Evolutionary conservation across 2,113 vertebrate species (phyloP).

Genomic region (Onychostruthus taczanowskii): DNA sequence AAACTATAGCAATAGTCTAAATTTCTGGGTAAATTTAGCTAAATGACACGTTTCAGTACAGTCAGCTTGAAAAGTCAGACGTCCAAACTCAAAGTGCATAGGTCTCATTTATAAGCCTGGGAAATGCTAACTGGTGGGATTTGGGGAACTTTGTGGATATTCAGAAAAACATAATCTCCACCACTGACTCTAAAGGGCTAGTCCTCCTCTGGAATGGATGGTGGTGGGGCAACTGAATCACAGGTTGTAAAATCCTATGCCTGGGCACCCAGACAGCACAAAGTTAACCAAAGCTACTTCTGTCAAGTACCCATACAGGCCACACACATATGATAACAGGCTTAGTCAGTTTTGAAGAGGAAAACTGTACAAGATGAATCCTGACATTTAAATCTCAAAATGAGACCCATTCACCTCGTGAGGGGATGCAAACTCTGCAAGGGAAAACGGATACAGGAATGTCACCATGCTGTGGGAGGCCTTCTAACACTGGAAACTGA

Average conservation of each 20-base stretch:
- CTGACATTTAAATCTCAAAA: conserved; percentile 28
- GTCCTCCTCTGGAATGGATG: neutral
- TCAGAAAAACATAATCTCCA: neutral
- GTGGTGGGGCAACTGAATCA: neutral
- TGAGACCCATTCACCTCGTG: neutral
- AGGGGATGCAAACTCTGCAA: neutral
- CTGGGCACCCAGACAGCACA: neutral
- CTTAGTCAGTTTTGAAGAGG: conserved; percentile 11
- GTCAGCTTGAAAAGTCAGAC: neutral
- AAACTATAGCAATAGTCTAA: neutral
- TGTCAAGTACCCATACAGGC: neutral
- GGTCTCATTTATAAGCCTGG: neutral
- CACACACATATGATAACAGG: conserved; percentile 10
- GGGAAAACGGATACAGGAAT: neutral
- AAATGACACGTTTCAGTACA: neutral
- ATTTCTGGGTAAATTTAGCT: conserved; percentile 11
- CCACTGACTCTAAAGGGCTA: neutral
- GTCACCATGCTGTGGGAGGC: conserved; percentile 27
- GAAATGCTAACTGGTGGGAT: neutral
- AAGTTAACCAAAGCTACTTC: conserved; percentile 1
- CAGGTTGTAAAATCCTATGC: neutral
- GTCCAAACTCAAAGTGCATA: neutral
- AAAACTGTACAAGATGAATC: neutral
- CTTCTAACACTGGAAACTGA: conserved; percentile 27
- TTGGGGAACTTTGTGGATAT: neutral